Conservation (phyloP, 2,113 vertebrate genomes). For the Micromys minutus region DNA sequence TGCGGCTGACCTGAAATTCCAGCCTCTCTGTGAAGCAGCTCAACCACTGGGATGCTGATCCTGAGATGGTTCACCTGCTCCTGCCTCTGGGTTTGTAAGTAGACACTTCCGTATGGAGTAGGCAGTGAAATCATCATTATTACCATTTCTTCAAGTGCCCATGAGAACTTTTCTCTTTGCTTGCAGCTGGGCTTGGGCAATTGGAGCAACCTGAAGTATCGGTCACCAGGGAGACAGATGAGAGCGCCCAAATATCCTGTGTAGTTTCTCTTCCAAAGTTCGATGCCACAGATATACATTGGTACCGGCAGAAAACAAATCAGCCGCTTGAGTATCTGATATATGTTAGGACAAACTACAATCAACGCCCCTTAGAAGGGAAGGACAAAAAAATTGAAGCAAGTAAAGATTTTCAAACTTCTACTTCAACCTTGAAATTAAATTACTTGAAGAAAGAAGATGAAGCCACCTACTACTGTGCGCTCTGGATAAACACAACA, state of each 20-base stretch:
- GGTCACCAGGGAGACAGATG: background rate
- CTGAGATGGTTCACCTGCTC: background rate
- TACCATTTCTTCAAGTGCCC: background rate
- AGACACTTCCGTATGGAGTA: background rate
- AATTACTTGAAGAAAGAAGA: constrained; percentile 49
- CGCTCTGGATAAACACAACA: background rate
- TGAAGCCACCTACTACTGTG: constrained; percentile 65
- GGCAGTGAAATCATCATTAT: background rate
- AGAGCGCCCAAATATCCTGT: background rate
- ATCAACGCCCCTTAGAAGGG: fast-evolving
- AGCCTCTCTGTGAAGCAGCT: background rate
- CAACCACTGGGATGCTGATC: background rate
- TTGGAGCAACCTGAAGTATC: constrained; percentile 47
- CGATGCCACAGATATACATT: fast-evolving
- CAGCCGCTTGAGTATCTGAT: background rate
- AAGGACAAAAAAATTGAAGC: constrained; percentile 46
- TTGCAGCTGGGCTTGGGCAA: constrained; percentile 37
- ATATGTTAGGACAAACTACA: fast-evolving
- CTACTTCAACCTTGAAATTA: constrained; percentile 33
- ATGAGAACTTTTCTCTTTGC: constrained; percentile 14
- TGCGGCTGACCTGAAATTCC: background rate
- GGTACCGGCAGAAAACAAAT: constrained; percentile 59
- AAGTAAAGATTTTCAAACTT: background rate
- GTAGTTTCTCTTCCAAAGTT: background rate
- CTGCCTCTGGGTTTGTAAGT: constrained; percentile 57